Conservation (phyloP, 2,888 invertebrate species). For the Malacosoma neustria region DNA sequence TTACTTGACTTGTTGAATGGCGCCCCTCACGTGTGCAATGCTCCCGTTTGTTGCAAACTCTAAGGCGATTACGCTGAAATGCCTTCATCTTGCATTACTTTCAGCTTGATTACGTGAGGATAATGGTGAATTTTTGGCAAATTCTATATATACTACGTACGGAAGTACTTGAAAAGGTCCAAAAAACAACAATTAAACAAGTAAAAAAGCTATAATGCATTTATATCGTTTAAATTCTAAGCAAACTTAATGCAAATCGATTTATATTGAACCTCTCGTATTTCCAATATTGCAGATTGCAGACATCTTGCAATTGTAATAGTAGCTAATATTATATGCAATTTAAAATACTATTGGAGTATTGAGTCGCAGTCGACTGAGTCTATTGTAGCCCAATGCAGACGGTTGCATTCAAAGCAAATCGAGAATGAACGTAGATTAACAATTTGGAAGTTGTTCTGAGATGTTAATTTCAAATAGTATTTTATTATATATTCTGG, state of each 20-base stretch:
- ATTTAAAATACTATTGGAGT: conserved; percentile 26
- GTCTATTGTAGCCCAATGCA: conserved; percentile 46
- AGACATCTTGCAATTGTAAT: conserved; percentile 2
- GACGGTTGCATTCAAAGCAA: conserved; percentile 48
- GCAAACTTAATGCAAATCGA: not conserved
- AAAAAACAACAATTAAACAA: too few species aligned
- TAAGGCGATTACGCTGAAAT: conserved; percentile 23
- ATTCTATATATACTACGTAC: too few species aligned
- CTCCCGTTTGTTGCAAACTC: conserved; percentile 46
- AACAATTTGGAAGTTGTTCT: conserved; percentile 51
- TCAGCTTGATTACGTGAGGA: conserved; percentile 21
- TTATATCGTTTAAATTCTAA: too few species aligned
- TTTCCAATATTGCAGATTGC: not conserved
- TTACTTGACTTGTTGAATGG: conserved; percentile 64
- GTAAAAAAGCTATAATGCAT: too few species aligned
- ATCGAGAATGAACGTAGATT: conserved; percentile 67
- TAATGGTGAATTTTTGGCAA: too few species aligned
- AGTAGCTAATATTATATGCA: conserved; percentile 9
- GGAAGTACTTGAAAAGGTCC: too few species aligned
- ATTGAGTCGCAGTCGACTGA: conserved; percentile 42
- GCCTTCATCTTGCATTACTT: conserved; percentile 12
- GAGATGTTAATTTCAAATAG: conserved; percentile 40
- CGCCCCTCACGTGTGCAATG: conserved; percentile 51
- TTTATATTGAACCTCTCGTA: not conserved
- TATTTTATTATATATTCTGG: too few species aligned